phyloP scores from a whole-genome alignment of 2,888 invertebrate genomes.

The Noctua janthina region DNA sequence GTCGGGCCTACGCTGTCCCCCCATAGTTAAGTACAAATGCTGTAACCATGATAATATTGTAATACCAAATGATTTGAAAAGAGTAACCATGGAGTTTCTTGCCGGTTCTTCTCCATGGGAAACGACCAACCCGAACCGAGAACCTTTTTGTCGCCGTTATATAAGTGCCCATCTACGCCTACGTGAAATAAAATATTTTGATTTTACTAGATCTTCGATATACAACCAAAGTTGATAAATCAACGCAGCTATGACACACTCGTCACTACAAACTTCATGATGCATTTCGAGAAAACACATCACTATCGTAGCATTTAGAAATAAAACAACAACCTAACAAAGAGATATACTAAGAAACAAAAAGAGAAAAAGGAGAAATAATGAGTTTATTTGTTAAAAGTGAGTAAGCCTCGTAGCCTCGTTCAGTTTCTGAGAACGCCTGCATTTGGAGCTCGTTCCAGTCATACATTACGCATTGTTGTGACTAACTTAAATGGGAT shows the following conservation, averaged over 20 bases:
- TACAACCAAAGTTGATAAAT: not conserved
- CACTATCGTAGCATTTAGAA: slow-evolving; percentile 24
- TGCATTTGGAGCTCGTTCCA: slow-evolving; percentile 42
- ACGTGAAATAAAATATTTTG: too few relatives aligned
- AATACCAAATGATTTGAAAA: too few relatives aligned
- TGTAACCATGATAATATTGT: too few relatives aligned
- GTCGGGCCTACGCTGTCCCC: too few relatives aligned
- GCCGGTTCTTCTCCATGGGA: too few relatives aligned
- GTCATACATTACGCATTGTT: slow-evolving; percentile 60
- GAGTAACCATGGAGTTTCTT: too few relatives aligned
- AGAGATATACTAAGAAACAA: slow-evolving; percentile 32
- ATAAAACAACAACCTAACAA: slow-evolving; percentile 12
- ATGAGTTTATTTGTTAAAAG: slow-evolving; percentile 51
- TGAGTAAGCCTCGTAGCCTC: slow-evolving; percentile 41
- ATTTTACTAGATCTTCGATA: too few relatives aligned
- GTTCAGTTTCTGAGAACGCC: slow-evolving; percentile 43
- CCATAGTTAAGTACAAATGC: too few relatives aligned
- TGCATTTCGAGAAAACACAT: slow-evolving; percentile 14
- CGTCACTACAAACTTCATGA: slow-evolving; percentile 18
- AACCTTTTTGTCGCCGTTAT: too few relatives aligned
- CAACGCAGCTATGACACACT: not conserved
- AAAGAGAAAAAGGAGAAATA: slow-evolving; percentile 27
- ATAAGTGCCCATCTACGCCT: too few relatives aligned
- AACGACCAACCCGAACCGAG: too few relatives aligned
- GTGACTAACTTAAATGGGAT: slow-evolving; percentile 57